A percentile compares a stretch with the other conserved stretches of the same genome.
Conservation (phyloP, 1,140 invertebrate species). For the Caligus rogercresseyi region DNA sequence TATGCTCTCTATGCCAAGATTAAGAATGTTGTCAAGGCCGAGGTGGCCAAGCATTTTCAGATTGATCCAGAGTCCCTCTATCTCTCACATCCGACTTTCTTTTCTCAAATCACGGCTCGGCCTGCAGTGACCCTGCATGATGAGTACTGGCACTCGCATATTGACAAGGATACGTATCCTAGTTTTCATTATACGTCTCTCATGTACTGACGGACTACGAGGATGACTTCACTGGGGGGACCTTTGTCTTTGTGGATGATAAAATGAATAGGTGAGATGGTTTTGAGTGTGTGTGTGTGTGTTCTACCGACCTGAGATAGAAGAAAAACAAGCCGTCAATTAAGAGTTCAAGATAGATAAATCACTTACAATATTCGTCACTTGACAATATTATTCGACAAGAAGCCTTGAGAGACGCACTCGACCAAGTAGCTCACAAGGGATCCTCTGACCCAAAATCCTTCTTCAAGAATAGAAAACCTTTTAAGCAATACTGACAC, state of each 20-base stretch:
- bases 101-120: conserved; percentile 50
- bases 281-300: too few relatives aligned
- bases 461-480: too few relatives aligned
- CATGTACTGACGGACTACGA: conserved; percentile 56
- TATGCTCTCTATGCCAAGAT: conserved; percentile 49
- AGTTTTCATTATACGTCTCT: conserved; percentile 68
- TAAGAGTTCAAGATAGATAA: too few relatives aligned
- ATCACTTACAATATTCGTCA: too few relatives aligned
- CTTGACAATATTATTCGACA: too few relatives aligned
- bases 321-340: too few relatives aligned
- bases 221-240: conserved; percentile 55
- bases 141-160: conserved; percentile 70
- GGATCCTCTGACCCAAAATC: too few relatives aligned
- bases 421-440: too few relatives aligned
- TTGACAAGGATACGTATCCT: conserved; percentile 69
- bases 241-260: conserved; percentile 59
- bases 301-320: too few relatives aligned
- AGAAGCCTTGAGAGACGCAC: too few relatives aligned
- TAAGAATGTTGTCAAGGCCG: conserved; percentile 54
- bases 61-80: conserved; percentile 44
- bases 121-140: conserved; percentile 52
- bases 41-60: conserved; percentile 54
- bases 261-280: conserved; percentile 39
- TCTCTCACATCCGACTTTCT: conserved; percentile 65
- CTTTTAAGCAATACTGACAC: too few relatives aligned